phyloP scores from a whole-genome alignment of 2,113 vertebrate genomes.

The Nematolebias whitei region DNA sequence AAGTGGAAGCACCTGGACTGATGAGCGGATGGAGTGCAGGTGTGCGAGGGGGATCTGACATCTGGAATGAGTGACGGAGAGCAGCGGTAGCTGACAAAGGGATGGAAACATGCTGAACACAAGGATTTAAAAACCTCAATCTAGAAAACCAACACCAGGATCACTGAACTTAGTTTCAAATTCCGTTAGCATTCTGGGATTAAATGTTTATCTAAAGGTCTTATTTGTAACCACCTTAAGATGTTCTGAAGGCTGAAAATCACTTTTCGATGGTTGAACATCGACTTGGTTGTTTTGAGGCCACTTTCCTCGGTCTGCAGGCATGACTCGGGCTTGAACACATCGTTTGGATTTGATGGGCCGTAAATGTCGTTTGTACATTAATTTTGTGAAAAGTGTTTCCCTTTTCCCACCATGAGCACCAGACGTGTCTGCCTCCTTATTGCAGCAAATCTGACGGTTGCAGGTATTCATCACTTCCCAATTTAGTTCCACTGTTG shows the following conservation, averaged over 20 bases:
- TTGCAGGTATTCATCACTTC: constrained; percentile 43
- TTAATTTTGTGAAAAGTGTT: not conserved
- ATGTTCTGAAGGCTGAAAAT: not conserved
- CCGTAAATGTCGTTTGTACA: not conserved
- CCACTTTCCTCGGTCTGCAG: not conserved
- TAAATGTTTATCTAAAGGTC: too few species aligned
- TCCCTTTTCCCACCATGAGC: not conserved
- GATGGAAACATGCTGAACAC: too few species aligned
- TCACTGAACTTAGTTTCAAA: too few species aligned
- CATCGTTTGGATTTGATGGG: constrained; percentile 16
- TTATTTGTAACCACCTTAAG: not conserved
- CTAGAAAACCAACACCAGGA: too few species aligned
- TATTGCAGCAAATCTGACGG: constrained; percentile 53
- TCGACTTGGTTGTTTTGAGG: not conserved
- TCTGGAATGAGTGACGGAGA: too few species aligned
- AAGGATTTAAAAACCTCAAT: too few species aligned
- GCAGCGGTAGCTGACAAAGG: too few species aligned
- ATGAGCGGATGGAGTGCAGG: too few species aligned
- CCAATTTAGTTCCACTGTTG: constrained; percentile 38
- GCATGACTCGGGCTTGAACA: not conserved
- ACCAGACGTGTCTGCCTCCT: constrained; percentile 4
- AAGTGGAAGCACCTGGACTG: too few species aligned
- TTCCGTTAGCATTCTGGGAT: too few species aligned
- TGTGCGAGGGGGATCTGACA: too few species aligned
- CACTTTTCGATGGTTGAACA: not conserved